Conservation (phyloP, 2,888 invertebrate species). For the Hypena proboscidalis region DNA sequence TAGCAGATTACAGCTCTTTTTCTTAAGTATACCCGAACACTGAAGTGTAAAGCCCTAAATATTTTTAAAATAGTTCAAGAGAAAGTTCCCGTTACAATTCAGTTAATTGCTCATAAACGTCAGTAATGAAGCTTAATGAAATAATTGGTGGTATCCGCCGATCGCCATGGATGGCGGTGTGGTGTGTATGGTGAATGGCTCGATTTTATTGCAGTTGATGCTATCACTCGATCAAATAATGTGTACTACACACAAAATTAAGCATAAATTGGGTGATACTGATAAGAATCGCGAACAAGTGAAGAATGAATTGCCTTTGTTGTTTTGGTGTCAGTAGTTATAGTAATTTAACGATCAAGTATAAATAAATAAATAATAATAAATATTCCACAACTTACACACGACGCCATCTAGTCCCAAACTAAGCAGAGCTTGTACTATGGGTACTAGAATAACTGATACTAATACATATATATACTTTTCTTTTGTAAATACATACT, state of each 20-base stretch:
- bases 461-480: too few species aligned
- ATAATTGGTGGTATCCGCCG: slow-evolving; percentile 69
- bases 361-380: too few species aligned
- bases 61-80: slow-evolving; percentile 12
- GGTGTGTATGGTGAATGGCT: slow-evolving; percentile 5
- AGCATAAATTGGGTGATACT: not conserved
- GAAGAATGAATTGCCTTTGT: too few species aligned
- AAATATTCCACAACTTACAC: too few species aligned
- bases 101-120: slow-evolving; percentile 43
- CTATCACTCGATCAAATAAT: slow-evolving; percentile 4
- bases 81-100: slow-evolving; percentile 49
- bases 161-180: slow-evolving; percentile 27
- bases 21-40: not conserved
- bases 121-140: slow-evolving; percentile 64
- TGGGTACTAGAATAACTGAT: too few species aligned
- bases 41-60: not conserved
- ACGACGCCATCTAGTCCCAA: too few species aligned
- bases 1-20: too few species aligned
- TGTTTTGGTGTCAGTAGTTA: too few species aligned
- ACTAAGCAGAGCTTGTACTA: too few species aligned
- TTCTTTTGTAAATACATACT: too few species aligned
- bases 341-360: too few species aligned
- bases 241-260: not conserved
- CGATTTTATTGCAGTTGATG: slow-evolving; percentile 2
- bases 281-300: not conserved